These are phyloP conservation scores for Anoplopoma fimbria DNA, from an alignment of 2,113 vertebrate genomes.

Conservation along the genomic window DNA sequence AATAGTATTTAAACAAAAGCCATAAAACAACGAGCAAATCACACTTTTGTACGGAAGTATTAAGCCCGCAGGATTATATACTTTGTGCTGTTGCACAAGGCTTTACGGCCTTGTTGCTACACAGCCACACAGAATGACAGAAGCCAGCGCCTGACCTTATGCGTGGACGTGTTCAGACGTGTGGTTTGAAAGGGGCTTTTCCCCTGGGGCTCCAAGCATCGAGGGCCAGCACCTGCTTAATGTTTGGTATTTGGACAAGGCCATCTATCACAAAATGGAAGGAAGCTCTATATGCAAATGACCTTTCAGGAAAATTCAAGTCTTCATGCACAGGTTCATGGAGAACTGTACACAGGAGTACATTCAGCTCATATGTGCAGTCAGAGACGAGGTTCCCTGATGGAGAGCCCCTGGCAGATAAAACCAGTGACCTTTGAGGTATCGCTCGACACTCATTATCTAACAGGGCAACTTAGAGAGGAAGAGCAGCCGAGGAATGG, in stretches of 20 bases:
- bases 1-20: no score
- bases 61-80: no score
- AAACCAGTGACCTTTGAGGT: constrained; percentile 69
- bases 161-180: not conserved
- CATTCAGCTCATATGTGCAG: not conserved
- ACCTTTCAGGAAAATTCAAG: constrained; percentile 46
- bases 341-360: not conserved
- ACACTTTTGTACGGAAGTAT: no score
- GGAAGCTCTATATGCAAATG: constrained; percentile 37
- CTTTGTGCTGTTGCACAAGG: no score
- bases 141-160: constrained; percentile 14
- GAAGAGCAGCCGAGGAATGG: not conserved
- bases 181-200: not conserved
- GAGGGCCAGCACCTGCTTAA: constrained; percentile 1
- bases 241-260: constrained; percentile 42
- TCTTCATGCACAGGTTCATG: not conserved
- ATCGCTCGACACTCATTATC: constrained; percentile 60
- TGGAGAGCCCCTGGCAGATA: constrained; percentile 34
- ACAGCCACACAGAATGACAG: no score
- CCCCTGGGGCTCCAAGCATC: not conserved
- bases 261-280: constrained; percentile 34
- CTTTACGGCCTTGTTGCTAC: no score
- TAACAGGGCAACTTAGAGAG: constrained; percentile 22
- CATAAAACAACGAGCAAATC: no score
- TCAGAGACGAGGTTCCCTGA: constrained; percentile 20